Base-by-base conservation (phyloP, 2,888 invertebrate species). In the Synergus gifuensis region DNA sequence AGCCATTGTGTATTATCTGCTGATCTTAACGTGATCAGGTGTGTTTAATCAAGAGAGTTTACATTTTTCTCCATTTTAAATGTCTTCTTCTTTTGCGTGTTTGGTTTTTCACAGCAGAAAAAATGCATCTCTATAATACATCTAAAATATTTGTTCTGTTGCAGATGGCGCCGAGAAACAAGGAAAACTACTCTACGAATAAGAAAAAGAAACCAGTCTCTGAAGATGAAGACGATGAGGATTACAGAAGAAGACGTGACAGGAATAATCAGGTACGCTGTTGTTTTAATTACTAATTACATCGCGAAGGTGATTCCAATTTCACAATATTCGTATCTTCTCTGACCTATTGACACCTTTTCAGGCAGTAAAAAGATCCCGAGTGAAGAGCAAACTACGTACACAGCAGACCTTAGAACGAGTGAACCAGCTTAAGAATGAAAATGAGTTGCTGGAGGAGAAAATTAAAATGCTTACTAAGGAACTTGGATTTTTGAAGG, bases 391-490 rank as follows among this genome's bases (percentile, higher is more conserved):
- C 16, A 96, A 96, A 89, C 94, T 95, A 88, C 94, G 96, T 80
- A 96, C 97, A 0, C 95, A 96, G 87, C 96, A 97, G 89, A 97
- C 97, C 7, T 93, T 96, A 83, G 94, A 95, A 80, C 92, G 96
- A 78, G 97, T 97, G 0, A 95, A 94, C 87, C 95, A 96, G 89
- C 91, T 97, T 60, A 96, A 96, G 90, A 95, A 94, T 11, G 97
- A 97, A 90, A 97, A 97, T 91, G 96, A 96, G 89, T 94, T 95
- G 87, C 92, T 97, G 44, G 96, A 97, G 90, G 96, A 96, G 87
- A 96, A 96, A 91, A 96, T 97, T 3, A 96, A 96, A 89, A 95
- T 96, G 79, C 93, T 97, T n/a, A 96, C 96, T 14, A 96, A 96
- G 89, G 97, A 97, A 89, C 92, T 97, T 40, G 95, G 95, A 67